Percentiles rank a stretch among this genome's conserved stretches.
These are phyloP conservation scores for Lutraria rhynchaena DNA, from an alignment of 1,140 invertebrate genomes.

Conservation along the genomic window DNA sequence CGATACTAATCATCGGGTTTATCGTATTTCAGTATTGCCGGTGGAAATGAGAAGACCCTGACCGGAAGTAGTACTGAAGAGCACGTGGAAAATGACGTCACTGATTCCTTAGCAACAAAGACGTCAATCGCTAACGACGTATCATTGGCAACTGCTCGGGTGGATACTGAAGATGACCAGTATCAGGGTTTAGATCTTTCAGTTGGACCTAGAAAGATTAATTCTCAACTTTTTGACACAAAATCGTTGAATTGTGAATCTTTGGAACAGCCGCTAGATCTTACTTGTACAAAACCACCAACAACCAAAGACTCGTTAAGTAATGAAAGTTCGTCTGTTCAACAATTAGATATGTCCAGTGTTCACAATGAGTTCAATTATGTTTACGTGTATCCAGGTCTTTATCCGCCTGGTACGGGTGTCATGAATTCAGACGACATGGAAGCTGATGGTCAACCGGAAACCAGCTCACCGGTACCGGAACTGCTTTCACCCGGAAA, in stretches of 20 bases:
- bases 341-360: slow-evolving; percentile 35
- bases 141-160: slow-evolving; percentile 38
- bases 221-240: slow-evolving; percentile 47
- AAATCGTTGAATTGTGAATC: slow-evolving; percentile 24
- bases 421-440: slow-evolving; percentile 15
- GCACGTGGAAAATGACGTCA: slow-evolving; percentile 19
- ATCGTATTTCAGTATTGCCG: slow-evolving; percentile 24
- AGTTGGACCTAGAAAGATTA: slow-evolving; percentile 36
- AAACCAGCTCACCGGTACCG: slow-evolving; percentile 29
- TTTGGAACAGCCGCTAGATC: slow-evolving; percentile 49
- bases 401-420: slow-evolving; percentile 24
- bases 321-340: slow-evolving; percentile 15
- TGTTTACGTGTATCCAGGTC: slow-evolving; percentile 47
- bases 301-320: neutral
- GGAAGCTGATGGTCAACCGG: slow-evolving; percentile 10
- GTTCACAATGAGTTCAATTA: slow-evolving; percentile 45
- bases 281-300: slow-evolving; percentile 20
- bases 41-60: slow-evolving; percentile 8
- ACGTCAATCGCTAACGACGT: slow-evolving; percentile 45
- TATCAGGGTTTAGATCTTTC: slow-evolving; percentile 50
- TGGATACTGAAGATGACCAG: slow-evolving; percentile 49
- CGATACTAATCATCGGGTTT: too few species aligned
- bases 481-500: slow-evolving; percentile 35
- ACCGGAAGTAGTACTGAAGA: neutral
- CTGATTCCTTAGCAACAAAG: slow-evolving; percentile 21